Evolutionary conservation across 2,113 vertebrate genomes (phyloP).

Genomic region (Myotis lucifugus): DNA sequence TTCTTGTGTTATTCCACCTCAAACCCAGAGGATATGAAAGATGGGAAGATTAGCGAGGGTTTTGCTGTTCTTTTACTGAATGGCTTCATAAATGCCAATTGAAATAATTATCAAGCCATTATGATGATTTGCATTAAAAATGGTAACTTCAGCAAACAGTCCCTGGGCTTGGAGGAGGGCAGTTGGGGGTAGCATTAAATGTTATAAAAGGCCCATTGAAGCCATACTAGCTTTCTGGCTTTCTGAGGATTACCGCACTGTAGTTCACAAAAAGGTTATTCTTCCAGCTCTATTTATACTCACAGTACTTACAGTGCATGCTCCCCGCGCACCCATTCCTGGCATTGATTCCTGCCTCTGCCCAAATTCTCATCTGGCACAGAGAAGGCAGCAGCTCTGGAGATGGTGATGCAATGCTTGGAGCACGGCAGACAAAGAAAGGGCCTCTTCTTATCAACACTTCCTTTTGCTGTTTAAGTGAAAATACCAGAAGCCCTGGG

Average conservation of each 20-base stretch:
- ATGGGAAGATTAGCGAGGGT: constrained; percentile 68
- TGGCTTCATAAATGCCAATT: constrained; percentile 69
- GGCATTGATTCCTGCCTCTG: constrained; percentile 82
- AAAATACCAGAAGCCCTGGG: neutral
- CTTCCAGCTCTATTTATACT: constrained; percentile 81
- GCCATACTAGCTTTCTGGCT: constrained; percentile 72
- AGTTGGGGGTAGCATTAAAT: constrained; percentile 62
- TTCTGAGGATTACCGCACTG: constrained; percentile 68
- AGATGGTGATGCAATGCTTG: constrained; percentile 84
- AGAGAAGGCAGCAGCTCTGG: constrained; percentile 78
- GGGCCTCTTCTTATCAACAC: constrained; percentile 56
- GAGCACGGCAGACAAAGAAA: constrained; percentile 69
- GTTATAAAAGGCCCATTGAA: constrained; percentile 76
- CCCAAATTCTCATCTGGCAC: constrained; percentile 84
- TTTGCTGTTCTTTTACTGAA: constrained; percentile 70
- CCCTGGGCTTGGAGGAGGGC: constrained; percentile 51
- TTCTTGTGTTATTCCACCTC: constrained; percentile 65
- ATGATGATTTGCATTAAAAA: constrained; percentile 80
- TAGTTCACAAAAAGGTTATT: constrained; percentile 79
- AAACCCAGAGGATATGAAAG: constrained; percentile 76
- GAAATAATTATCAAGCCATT: constrained; percentile 79
- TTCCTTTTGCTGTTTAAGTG: neutral
- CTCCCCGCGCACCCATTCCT: constrained; percentile 80
- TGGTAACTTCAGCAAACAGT: constrained; percentile 63
- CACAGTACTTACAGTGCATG: constrained; percentile 70